These are phyloP conservation scores for Scomber japonicus DNA, from an alignment of 2,113 vertebrate species.

Conservation along the genomic window DNA sequence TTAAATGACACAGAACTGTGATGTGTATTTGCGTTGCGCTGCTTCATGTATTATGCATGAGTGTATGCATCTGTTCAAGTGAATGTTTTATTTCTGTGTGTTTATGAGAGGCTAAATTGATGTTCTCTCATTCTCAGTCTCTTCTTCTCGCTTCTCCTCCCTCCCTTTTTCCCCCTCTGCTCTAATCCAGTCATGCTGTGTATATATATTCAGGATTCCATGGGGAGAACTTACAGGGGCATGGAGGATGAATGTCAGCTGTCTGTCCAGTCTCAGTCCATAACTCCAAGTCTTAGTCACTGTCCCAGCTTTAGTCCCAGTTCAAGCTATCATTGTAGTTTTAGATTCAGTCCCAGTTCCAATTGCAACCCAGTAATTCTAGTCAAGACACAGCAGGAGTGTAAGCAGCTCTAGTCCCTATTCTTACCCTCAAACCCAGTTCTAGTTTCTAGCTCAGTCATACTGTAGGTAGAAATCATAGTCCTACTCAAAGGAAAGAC, in stretches of 20 bases:
- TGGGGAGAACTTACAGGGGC: conserved; percentile 63
- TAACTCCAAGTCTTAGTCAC: background rate
- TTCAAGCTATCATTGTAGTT: no score
- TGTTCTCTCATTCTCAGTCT: background rate
- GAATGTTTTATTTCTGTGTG: conserved; percentile 39
- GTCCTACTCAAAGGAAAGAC: no score
- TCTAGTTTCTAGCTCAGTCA: no score
- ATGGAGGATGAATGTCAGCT: background rate
- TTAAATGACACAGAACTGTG: conserved; percentile 48
- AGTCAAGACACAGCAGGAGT: no score
- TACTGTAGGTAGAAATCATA: no score
- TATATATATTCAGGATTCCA: no score
- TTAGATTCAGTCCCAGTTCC: no score
- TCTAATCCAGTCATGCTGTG: background rate
- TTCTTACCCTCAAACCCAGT: no score
- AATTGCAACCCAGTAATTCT: no score
- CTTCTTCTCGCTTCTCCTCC: conserved; percentile 2
- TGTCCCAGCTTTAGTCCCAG: no score
- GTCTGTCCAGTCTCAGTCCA: background rate
- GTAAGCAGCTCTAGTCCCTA: no score
- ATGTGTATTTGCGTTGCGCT: conserved; percentile 18
- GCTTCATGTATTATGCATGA: conserved; percentile 47
- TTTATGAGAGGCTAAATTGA: conserved; percentile 41
- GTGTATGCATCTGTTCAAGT: conserved; percentile 44
- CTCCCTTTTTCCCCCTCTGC: background rate